These are phyloP conservation scores for Cephus spinipes DNA, from an alignment of 2,888 invertebrate genomes.

Conservation along the genomic window DNA sequence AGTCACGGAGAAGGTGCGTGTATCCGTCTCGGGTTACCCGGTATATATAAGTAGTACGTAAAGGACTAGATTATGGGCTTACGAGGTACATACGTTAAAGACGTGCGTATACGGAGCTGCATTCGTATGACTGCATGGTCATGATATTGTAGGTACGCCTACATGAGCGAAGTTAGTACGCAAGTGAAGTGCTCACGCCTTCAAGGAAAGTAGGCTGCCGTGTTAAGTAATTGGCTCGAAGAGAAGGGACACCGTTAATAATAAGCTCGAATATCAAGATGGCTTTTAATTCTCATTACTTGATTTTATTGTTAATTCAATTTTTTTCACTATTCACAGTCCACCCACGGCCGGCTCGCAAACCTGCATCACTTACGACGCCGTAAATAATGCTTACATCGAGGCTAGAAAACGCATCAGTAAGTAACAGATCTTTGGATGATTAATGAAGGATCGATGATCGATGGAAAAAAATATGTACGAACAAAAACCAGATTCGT, in stretches of 20 bases:
- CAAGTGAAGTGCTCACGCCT: background rate
- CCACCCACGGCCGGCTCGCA: constrained; percentile 70
- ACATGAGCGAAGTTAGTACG: background rate
- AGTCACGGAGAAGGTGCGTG: background rate
- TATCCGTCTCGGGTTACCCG: background rate
- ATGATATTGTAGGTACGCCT: background rate
- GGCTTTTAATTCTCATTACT: constrained; percentile 26
- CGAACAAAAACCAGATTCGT: background rate
- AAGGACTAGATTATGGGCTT: background rate
- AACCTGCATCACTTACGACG: constrained; percentile 90
- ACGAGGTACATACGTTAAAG: background rate
- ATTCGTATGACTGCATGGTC: background rate
- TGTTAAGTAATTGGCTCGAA: constrained; percentile 35
- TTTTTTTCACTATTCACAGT: constrained; percentile 62
- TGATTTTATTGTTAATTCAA: constrained; percentile 1
- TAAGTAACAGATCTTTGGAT: constrained; percentile 70
- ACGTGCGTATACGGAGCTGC: background rate
- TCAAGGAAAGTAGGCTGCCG: constrained; percentile 34
- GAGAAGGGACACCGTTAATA: background rate
- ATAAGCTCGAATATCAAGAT: constrained; percentile 15
- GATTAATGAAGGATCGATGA: constrained; percentile 10
- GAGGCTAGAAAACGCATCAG: constrained; percentile 89
- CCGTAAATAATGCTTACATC: constrained; percentile 88
- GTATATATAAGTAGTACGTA: background rate
- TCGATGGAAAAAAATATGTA: background rate